Evolutionary conservation across 2,888 invertebrate genomes (phyloP).

Genomic region (Reticulitermes lucifugus): DNA sequence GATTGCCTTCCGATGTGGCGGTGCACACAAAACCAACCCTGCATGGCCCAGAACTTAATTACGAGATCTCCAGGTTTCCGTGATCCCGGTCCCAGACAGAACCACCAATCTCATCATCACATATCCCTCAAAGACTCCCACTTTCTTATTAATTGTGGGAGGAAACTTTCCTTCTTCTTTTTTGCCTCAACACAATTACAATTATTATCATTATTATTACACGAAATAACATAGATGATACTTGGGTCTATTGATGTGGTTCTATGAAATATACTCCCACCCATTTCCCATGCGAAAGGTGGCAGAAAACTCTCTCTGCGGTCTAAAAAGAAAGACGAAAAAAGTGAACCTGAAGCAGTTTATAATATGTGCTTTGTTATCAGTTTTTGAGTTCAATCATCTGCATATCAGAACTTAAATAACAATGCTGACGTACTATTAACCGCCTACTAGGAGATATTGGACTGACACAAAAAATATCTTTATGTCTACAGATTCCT

Average conservation of each 20-base stretch:
- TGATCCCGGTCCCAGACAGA: background rate
- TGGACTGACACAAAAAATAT: background rate
- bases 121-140: slow-evolving; percentile 1
- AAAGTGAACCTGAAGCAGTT: background rate
- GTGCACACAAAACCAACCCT: background rate
- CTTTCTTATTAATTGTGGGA: slow-evolving; percentile 32
- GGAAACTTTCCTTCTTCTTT: background rate
- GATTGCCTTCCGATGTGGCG: background rate
- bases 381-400: background rate
- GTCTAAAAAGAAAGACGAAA: background rate
- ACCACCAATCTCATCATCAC: slow-evolving; percentile 19
- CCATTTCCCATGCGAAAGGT: background rate
- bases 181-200: slow-evolving; percentile 9
- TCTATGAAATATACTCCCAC: background rate
- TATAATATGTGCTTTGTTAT: background rate
- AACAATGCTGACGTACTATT: background rate
- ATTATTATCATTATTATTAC: slow-evolving; percentile 19
- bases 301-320: background rate
- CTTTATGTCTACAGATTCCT: no score
- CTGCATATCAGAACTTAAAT: background rate
- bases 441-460: background rate
- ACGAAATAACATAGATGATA: slow-evolving; percentile 14
- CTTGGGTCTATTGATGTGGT: background rate
- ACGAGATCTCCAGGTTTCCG: slow-evolving; percentile 13
- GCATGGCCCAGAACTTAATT: slow-evolving; percentile 30